Evolutionary conservation across 2,888 invertebrate genomes (phyloP).

Genomic region (Pristionchus maxplancki): DNA sequence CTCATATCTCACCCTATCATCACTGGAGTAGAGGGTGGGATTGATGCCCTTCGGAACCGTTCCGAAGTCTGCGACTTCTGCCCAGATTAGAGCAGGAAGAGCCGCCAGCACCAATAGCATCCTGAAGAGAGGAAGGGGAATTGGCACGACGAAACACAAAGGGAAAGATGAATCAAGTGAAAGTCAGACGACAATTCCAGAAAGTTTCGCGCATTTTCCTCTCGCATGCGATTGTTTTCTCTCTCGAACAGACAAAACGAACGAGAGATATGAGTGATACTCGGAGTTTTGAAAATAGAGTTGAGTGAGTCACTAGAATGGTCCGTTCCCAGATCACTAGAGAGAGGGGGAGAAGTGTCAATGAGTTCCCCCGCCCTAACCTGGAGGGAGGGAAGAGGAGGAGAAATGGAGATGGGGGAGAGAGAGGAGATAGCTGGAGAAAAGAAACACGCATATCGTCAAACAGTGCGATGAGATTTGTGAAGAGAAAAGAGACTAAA

Average conservation of each 20-base stretch:
- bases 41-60: slow-evolving; percentile 63
- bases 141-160: neutral
- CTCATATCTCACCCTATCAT: slow-evolving; percentile 55
- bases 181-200: neutral
- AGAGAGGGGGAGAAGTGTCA: neutral
- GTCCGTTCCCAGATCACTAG: neutral
- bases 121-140: neutral
- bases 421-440: neutral
- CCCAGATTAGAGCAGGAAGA: slow-evolving; percentile 10
- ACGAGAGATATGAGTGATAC: neutral
- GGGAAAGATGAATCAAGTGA: neutral
- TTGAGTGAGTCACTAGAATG: neutral
- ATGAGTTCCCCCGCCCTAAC: neutral
- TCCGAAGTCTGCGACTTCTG: slow-evolving; percentile 48
- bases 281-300: neutral
- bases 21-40: slow-evolving; percentile 74
- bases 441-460: slow-evolving; percentile 26
- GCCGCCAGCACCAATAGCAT: slow-evolving; percentile 22
- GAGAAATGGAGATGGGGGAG: neutral
- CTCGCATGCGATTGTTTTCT: neutral
- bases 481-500: neutral
- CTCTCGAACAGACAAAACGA: neutral
- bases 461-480: neutral
- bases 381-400: too few relatives aligned
- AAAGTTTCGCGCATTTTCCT: neutral